These are phyloP conservation scores for Turnix velox DNA, from an alignment of 2,113 vertebrate genomes.

Conservation along the genomic window DNA sequence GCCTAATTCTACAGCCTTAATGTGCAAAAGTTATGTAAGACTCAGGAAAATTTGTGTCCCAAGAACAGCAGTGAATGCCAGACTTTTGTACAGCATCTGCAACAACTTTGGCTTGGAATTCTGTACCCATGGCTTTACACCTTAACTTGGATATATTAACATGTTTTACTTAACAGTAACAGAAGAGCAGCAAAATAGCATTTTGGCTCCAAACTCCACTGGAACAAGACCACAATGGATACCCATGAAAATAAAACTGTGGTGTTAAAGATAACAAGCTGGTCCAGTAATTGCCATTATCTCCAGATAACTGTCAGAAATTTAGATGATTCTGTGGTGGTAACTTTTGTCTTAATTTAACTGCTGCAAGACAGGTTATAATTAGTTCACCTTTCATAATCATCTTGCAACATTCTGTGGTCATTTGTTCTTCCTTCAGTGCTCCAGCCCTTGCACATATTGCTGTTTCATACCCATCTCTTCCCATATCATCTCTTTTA, in stretches of 20 bases:
- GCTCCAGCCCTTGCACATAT: not conserved
- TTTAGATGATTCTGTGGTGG: not conserved
- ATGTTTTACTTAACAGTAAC: not conserved
- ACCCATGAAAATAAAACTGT: not conserved
- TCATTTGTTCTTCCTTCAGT: not conserved
- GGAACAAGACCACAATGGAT: not conserved
- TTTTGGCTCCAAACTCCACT: not conserved
- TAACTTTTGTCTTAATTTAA: not conserved
- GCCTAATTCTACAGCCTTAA: not conserved
- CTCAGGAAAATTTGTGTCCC: not conserved
- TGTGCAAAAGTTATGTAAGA: not conserved
- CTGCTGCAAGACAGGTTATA: not conserved
- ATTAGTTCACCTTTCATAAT: not conserved
- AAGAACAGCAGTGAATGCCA: not conserved
- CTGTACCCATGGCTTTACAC: not conserved
- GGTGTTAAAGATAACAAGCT: not conserved
- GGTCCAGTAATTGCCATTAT: not conserved
- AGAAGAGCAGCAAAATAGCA: not conserved
- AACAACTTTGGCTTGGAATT: not conserved
- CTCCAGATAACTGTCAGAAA: not conserved
- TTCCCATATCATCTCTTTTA: not conserved
- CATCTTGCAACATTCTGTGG: not conserved
- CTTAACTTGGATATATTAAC: not conserved
- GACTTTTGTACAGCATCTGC: not conserved
- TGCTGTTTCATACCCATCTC: not conserved